These are phyloP conservation scores for Hylaea fasciaria DNA, from an alignment of 2,888 invertebrate genomes.

Conservation along the genomic window DNA sequence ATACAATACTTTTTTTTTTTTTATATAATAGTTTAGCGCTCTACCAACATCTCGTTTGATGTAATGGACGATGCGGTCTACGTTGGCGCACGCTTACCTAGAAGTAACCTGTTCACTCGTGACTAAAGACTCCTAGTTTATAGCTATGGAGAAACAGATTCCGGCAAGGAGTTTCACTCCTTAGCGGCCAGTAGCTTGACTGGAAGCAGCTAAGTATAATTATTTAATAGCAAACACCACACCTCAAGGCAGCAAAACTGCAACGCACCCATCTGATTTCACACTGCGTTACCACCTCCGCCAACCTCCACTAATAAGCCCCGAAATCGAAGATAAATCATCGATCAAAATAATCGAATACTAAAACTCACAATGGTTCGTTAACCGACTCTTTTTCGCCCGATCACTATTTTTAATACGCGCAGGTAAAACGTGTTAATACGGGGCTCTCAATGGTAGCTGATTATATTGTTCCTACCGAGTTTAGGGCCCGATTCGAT, in stretches of 20 bases:
- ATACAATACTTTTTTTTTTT: no score
- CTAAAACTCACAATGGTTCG: slow-evolving; percentile 80
- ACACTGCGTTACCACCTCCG: slow-evolving; percentile 48
- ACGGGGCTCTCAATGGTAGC: slow-evolving; percentile 69
- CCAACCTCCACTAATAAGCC: slow-evolving; percentile 43
- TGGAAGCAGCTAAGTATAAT: no score
- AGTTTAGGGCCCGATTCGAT: slow-evolving; percentile 74
- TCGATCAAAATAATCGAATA: slow-evolving; percentile 79
- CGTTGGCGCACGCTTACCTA: neutral
- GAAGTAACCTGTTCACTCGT: no score
- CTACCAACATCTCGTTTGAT: no score
- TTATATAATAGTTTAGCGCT: no score
- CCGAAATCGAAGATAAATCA: slow-evolving; percentile 62
- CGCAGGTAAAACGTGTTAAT: slow-evolving; percentile 57
- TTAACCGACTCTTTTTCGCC: slow-evolving; percentile 67
- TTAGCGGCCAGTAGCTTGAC: no score
- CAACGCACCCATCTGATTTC: slow-evolving; percentile 48
- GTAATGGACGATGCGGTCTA: neutral
- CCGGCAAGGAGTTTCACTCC: no score
- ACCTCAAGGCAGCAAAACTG: slow-evolving; percentile 17
- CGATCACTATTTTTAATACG: slow-evolving; percentile 81
- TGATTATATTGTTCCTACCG: slow-evolving; percentile 83
- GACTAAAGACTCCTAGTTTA: no score
- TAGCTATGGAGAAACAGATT: no score
- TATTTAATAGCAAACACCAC: neutral